Conservation (phyloP, 2,888 invertebrate species). For the Dyspetes luteomarginatus region DNA sequence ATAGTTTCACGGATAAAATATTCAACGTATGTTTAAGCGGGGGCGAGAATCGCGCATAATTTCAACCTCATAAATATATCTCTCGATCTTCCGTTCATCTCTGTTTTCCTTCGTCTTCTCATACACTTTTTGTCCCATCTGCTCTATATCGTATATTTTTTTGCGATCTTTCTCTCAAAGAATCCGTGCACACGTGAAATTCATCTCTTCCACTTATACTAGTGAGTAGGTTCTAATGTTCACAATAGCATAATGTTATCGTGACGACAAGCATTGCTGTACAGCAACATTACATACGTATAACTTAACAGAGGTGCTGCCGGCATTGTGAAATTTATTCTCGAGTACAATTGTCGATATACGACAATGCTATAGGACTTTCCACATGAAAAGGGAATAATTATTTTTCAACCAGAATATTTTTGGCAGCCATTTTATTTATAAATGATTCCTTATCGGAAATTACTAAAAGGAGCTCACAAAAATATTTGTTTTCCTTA, state of each 20-base stretch:
- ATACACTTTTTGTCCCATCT: constrained; percentile 1
- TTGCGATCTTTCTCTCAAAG: constrained; percentile 16
- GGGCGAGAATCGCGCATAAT: constrained; percentile 32
- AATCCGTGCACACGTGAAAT: constrained; percentile 63
- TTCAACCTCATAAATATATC: constrained; percentile 32
- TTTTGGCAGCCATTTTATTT: too few relatives aligned
- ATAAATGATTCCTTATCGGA: too few relatives aligned
- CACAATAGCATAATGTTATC: constrained; percentile 71
- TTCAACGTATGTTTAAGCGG: constrained; percentile 45
- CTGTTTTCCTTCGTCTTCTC: constrained; percentile 17
- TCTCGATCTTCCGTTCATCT: constrained; percentile 20
- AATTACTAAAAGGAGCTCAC: too few relatives aligned
- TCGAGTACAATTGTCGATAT: too few relatives aligned
- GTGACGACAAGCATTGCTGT: constrained; percentile 54
- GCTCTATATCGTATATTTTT: background rate
- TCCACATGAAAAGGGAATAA: too few relatives aligned
- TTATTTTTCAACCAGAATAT: too few relatives aligned
- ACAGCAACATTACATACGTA: constrained; percentile 9
- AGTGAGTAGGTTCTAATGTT: constrained; percentile 68
- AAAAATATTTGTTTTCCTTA: too few relatives aligned
- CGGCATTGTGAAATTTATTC: too few relatives aligned
- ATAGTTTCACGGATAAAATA: constrained; percentile 54
- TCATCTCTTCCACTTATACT: constrained; percentile 70
- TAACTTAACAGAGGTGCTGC: too few relatives aligned
- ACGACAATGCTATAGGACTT: too few relatives aligned